Conservation (phyloP, 1,140 invertebrate genomes). For the Neotoxoptera formosana region DNA sequence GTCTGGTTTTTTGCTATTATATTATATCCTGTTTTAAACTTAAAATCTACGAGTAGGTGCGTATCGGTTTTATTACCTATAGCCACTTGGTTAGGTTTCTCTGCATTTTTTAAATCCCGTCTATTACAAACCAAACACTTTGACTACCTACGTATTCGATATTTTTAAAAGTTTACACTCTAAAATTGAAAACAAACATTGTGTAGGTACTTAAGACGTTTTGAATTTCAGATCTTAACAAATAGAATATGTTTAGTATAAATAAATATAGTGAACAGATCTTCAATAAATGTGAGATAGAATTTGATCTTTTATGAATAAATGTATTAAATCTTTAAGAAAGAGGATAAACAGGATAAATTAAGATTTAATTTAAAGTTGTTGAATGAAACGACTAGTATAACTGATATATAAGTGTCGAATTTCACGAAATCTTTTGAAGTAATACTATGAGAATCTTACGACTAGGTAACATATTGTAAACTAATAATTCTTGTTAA, state of each 20-base stretch:
- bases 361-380: background rate
- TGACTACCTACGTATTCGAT: too few species aligned
- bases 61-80: background rate
- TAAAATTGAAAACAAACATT: too few species aligned
- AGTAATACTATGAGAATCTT: too few species aligned
- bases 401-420: background rate
- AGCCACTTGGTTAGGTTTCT: too few species aligned
- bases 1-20: too few species aligned
- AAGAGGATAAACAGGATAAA: background rate
- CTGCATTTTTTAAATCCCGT: too few species aligned
- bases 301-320: background rate
- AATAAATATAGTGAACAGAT: background rate
- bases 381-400: background rate
- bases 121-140: too few species aligned
- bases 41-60: too few species aligned
- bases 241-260: background rate
- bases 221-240: background rate
- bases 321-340: background rate
- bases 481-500: background rate
- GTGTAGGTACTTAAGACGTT: background rate
- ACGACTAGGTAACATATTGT: background rate
- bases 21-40: too few species aligned
- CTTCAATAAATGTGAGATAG: background rate
- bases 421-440: too few species aligned
- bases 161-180: too few species aligned